Percentiles rank a stretch among this genome's conserved stretches.
phyloP scores from a whole-genome alignment of 1,140 invertebrate species.

The Physella acuta region DNA sequence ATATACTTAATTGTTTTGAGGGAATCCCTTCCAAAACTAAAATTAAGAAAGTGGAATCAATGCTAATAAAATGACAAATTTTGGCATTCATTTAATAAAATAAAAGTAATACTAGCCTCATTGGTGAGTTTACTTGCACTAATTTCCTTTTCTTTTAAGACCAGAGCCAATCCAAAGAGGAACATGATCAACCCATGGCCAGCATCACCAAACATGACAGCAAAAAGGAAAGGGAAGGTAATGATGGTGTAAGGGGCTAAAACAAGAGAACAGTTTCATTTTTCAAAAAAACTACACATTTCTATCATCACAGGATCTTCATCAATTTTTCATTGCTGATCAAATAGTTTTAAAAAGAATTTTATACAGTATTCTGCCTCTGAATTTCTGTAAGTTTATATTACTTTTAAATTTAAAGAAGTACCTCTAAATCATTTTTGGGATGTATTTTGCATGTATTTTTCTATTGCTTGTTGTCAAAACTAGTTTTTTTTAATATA shows the following conservation, averaged over 20 bases:
- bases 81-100: not conserved
- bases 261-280: constrained; percentile 43
- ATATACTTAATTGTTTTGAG: too few relatives aligned
- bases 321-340: not conserved
- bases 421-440: not conserved
- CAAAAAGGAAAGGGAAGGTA: constrained; percentile 96
- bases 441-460: not conserved
- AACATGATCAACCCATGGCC: constrained; percentile 81
- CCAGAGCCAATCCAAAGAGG: constrained; percentile 67
- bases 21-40: too few relatives aligned
- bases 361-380: not conserved
- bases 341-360: not conserved
- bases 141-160: constrained; percentile 62
- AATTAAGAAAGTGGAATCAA: too few relatives aligned
- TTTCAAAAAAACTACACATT: not conserved
- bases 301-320: too few relatives aligned
- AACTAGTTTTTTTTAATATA: not conserved
- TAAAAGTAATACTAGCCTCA: constrained; percentile 38
- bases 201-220: constrained; percentile 95
- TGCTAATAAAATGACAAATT: not conserved
- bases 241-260: constrained; percentile 87
- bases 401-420: not conserved
- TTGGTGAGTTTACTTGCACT: constrained; percentile 42
- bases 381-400: not conserved
- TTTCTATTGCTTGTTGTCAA: not conserved